Evolutionary conservation across 2,113 vertebrate species (phyloP).

Genomic region (Desmodus rotundus): DNA sequence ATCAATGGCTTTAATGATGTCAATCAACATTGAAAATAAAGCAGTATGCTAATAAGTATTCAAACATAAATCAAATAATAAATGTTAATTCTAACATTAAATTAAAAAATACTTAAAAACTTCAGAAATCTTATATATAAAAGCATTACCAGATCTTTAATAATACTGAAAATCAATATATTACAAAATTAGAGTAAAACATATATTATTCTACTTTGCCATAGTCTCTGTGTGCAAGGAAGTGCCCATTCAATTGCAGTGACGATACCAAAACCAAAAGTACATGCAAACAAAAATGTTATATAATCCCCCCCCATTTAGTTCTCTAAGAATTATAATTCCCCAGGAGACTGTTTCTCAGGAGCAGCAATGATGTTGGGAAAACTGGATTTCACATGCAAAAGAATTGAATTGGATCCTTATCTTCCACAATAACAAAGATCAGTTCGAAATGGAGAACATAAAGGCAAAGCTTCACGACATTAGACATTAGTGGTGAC

Average conservation of each 20-base stretch:
- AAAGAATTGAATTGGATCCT: too few relatives aligned
- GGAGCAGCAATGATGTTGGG: not conserved
- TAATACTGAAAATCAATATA: not conserved
- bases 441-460: too few relatives aligned
- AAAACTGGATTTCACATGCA: too few relatives aligned
- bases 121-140: not conserved
- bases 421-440: too few relatives aligned
- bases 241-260: not conserved
- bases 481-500: too few relatives aligned
- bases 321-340: conserved; percentile 1
- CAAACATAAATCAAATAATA: not conserved
- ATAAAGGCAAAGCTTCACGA: too few relatives aligned
- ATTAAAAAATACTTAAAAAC: not conserved
- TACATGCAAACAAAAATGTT: not conserved
- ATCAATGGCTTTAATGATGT: conserved; percentile 1
- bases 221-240: not conserved
- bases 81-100: conserved; percentile 14
- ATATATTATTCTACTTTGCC: not conserved
- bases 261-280: not conserved
- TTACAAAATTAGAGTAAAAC: not conserved
- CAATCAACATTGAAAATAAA: conserved; percentile 50
- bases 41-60: not conserved
- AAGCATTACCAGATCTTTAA: conserved; percentile 1
- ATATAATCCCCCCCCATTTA: not conserved
- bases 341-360: not conserved